Conservation (phyloP, 2,888 invertebrate genomes). For the Papilio gigon region DNA sequence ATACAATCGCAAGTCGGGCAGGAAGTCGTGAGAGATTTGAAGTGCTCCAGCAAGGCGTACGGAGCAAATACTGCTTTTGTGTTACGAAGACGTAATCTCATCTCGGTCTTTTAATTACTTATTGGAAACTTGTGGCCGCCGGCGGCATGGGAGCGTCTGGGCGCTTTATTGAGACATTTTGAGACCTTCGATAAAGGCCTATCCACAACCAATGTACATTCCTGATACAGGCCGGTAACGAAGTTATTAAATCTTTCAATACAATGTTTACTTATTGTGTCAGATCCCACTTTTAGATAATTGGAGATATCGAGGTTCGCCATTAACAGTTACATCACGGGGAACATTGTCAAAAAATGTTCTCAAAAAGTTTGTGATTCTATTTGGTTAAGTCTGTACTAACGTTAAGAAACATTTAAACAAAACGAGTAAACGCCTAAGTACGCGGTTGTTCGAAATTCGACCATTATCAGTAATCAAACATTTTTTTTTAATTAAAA, state of each 20-base stretch:
- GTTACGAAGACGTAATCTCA: slow-evolving; percentile 72
- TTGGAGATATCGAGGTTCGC: too few relatives aligned
- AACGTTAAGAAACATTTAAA: too few relatives aligned
- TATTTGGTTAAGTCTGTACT: too few relatives aligned
- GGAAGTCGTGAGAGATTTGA: slow-evolving; percentile 67
- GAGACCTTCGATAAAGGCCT: slow-evolving; percentile 56
- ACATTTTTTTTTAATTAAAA: too few relatives aligned
- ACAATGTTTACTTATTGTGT: background rate
- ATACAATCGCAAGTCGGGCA: slow-evolving; percentile 57
- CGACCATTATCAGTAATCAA: too few relatives aligned
- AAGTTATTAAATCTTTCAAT: background rate
- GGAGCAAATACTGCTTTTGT: slow-evolving; percentile 72
- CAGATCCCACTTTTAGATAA: too few relatives aligned
- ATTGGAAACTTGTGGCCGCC: slow-evolving; percentile 81
- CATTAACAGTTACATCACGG: too few relatives aligned
- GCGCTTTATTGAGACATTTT: slow-evolving; percentile 74
- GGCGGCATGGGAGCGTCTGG: slow-evolving; percentile 74
- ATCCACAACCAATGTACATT: slow-evolving; percentile 49
- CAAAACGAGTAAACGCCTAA: too few relatives aligned
- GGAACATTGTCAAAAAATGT: too few relatives aligned
- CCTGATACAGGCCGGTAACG: background rate
- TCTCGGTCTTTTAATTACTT: slow-evolving; percentile 81
- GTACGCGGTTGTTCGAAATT: too few relatives aligned
- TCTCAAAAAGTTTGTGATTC: too few relatives aligned
- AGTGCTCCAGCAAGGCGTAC: slow-evolving; percentile 62